These are phyloP conservation scores for Malachius bipustulatus DNA, from an alignment of 2,888 invertebrate species.

Conservation along the genomic window DNA sequence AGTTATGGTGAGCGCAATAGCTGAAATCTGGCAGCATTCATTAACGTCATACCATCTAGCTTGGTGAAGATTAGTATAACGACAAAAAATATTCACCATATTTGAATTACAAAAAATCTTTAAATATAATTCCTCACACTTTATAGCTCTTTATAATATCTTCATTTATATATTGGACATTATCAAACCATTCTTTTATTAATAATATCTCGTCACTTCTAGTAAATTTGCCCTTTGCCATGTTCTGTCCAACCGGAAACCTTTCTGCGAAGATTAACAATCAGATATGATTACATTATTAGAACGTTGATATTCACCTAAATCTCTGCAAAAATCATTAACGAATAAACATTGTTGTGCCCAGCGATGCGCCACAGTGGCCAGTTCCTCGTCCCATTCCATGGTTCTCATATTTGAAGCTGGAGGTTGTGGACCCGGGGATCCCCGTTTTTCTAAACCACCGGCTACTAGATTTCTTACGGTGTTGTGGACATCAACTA, in stretches of 20 bases:
- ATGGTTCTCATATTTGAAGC: slow-evolving; percentile 33
- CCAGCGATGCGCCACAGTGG: slow-evolving; percentile 36
- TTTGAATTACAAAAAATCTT: too few species aligned
- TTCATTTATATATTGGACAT: slow-evolving; percentile 27
- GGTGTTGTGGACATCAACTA: slow-evolving; percentile 37
- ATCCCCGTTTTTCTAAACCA: slow-evolving; percentile 30
- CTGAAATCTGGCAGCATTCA: too few species aligned
- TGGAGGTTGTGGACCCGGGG: slow-evolving; percentile 34
- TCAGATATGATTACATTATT: not conserved
- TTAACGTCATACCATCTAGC: too few species aligned
- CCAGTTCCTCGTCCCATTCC: slow-evolving; percentile 37
- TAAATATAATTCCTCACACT: too few species aligned
- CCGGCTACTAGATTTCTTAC: slow-evolving; percentile 33
- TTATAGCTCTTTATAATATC: slow-evolving; percentile 20
- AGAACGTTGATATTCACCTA: slow-evolving; percentile 23
- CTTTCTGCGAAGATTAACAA: slow-evolving; percentile 26
- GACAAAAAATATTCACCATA: too few species aligned
- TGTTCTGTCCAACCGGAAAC: slow-evolving; percentile 37
- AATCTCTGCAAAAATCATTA: slow-evolving; percentile 35
- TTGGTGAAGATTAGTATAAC: too few species aligned
- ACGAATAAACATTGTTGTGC: slow-evolving; percentile 34
- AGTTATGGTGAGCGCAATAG: too few species aligned
- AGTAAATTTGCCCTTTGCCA: slow-evolving; percentile 30
- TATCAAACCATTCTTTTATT: slow-evolving; percentile 33
- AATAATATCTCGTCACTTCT: slow-evolving; percentile 26